phyloP scores from a whole-genome alignment of 2,888 invertebrate genomes.

The Zaprionus lineosus region DNA sequence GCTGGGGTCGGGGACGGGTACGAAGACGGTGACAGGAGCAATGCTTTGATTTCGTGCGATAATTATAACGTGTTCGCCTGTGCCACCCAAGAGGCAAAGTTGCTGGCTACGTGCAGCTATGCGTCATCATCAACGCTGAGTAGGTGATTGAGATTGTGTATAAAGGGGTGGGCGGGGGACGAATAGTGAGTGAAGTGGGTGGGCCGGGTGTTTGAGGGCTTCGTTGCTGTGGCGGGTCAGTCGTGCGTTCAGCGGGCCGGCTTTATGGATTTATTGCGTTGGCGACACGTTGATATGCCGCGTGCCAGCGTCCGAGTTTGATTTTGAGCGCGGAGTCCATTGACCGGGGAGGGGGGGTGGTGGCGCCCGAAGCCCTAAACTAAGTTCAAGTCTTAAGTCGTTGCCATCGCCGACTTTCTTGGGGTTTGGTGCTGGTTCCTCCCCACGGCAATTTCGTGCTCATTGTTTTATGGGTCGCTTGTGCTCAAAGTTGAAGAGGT shows the following conservation, averaged over 20 bases:
- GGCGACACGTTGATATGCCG: slow-evolving; percentile 74
- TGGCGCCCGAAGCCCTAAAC: too few relatives aligned
- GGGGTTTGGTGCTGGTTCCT: slow-evolving; percentile 5
- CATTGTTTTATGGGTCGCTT: slow-evolving; percentile 60
- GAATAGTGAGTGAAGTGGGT: not conserved
- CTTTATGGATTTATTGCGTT: slow-evolving; percentile 66
- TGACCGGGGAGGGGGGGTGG: too few relatives aligned
- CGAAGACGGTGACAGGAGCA: slow-evolving; percentile 1
- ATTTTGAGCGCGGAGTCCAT: not conserved
- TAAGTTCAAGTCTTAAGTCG: slow-evolving; percentile 12
- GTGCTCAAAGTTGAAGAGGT: slow-evolving; percentile 20
- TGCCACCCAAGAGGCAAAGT: slow-evolving; percentile 32
- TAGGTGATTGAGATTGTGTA: slow-evolving; percentile 1
- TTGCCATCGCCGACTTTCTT: slow-evolving; percentile 32
- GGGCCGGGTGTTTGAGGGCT: slow-evolving; percentile 1
- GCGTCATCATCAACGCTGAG: slow-evolving; percentile 42
- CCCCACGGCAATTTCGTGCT: slow-evolving; percentile 34
- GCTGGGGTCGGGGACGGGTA: not conserved
- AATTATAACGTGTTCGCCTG: slow-evolving; percentile 67
- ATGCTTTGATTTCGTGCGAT: slow-evolving; percentile 74
- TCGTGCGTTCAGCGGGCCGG: slow-evolving; percentile 55
- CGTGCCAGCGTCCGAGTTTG: slow-evolving; percentile 20
- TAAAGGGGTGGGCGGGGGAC: not conserved
- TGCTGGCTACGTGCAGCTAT: slow-evolving; percentile 62
- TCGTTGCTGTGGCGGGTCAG: slow-evolving; percentile 22